Evolutionary conservation across 1,140 invertebrate species (phyloP).

Genomic region (Scaptomyza hsui): DNA sequence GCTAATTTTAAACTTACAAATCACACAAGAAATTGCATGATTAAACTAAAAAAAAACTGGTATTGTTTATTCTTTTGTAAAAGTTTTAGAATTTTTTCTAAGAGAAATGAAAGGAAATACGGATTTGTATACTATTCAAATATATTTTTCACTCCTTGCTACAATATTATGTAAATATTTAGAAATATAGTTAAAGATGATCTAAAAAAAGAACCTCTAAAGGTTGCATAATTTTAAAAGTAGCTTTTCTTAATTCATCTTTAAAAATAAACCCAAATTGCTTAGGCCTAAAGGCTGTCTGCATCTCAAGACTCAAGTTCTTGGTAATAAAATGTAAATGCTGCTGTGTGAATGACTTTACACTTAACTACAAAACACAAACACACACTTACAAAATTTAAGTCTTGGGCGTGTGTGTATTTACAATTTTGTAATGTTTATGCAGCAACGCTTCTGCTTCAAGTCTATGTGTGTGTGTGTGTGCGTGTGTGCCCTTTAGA

Average conservation of each 20-base stretch:
- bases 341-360: slow-evolving; percentile 42
- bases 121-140: too few relatives aligned
- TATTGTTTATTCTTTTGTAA: too few relatives aligned
- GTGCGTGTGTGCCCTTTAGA: slow-evolving; percentile 28
- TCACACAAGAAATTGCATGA: too few relatives aligned
- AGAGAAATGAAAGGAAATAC: too few relatives aligned
- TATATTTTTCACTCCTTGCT: too few relatives aligned
- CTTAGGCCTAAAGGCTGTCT: background rate
- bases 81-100: too few relatives aligned
- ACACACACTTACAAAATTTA: slow-evolving; percentile 2
- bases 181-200: too few relatives aligned
- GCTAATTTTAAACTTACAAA: too few relatives aligned
- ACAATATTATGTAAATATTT: too few relatives aligned
- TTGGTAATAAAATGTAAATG: slow-evolving; percentile 9
- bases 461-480: slow-evolving; percentile 9
- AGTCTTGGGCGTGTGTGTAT: slow-evolving; percentile 43
- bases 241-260: background rate
- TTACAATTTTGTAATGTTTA: slow-evolving; percentile 76
- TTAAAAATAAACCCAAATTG: slow-evolving; percentile 1
- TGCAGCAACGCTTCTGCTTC: slow-evolving; percentile 50
- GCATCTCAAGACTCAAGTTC: slow-evolving; percentile 3
- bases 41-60: too few relatives aligned
- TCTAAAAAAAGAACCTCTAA: too few relatives aligned
- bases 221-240: too few relatives aligned
- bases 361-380: slow-evolving; percentile 22